A percentile compares a stretch with the other conserved stretches of the same genome.
Conservation (phyloP, 2,888 invertebrate species). For the Carpatolechia fugitivella region DNA sequence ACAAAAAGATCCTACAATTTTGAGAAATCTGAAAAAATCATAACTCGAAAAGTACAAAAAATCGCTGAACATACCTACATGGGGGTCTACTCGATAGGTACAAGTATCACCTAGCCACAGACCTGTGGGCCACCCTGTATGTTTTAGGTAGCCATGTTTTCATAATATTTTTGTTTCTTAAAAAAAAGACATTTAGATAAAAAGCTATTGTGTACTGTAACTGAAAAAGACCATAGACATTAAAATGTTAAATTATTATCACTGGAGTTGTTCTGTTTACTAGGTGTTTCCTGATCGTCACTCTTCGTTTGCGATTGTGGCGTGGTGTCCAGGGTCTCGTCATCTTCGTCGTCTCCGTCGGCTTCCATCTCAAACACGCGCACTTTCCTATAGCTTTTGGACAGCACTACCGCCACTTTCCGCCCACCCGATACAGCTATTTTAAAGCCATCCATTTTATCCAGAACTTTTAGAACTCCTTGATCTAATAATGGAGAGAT, state of each 20-base stretch:
- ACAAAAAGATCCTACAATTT: too few species aligned
- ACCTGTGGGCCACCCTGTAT: too few species aligned
- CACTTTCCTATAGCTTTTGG: constrained; percentile 88
- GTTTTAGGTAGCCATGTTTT: too few species aligned
- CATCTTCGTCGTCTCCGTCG: constrained; percentile 94
- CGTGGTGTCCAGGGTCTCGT: constrained; percentile 74
- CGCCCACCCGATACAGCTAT: constrained; percentile 92
- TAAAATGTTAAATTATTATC: background rate
- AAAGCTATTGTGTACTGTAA: too few species aligned
- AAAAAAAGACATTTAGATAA: too few species aligned
- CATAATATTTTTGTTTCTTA: too few species aligned
- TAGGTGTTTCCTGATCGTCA: constrained; percentile 45
- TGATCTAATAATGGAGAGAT: constrained; percentile 75
- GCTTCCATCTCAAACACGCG: constrained; percentile 95
- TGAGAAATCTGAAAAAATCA: too few species aligned
- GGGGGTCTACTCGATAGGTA: too few species aligned
- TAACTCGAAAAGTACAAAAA: too few species aligned
- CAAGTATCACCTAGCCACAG: too few species aligned
- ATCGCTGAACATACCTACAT: too few species aligned
- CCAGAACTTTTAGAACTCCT: constrained; percentile 79
- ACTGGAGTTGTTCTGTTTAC: constrained; percentile 31
- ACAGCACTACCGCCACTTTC: constrained; percentile 91
- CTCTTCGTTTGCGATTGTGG: constrained; percentile 54
- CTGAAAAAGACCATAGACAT: too few species aligned
- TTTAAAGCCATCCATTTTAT: constrained; percentile 82